Evolutionary conservation across 2,113 vertebrate genomes (phyloP).

Genomic region (Elephantulus edwardii): DNA sequence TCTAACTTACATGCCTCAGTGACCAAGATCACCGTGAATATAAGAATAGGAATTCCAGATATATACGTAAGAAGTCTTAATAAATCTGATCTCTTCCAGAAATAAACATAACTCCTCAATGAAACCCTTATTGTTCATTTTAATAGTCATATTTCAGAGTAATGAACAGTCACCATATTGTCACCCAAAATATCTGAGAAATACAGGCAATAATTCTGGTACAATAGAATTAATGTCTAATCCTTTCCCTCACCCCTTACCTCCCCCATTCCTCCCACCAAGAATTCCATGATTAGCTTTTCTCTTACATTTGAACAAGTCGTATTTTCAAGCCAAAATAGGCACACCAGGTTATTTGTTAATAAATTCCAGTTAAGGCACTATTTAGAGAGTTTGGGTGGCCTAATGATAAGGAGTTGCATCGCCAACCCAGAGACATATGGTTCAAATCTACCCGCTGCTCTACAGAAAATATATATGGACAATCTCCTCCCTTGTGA

Average conservation of each 20-base stretch:
- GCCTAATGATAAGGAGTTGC: too few relatives aligned
- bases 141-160: constrained; percentile 8
- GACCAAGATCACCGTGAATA: neutral
- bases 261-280: too few relatives aligned
- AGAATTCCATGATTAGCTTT: neutral
- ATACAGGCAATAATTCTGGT: constrained; percentile 46
- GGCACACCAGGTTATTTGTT: neutral
- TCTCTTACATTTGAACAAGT: neutral
- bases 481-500: too few relatives aligned
- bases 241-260: neutral
- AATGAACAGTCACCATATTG: neutral
- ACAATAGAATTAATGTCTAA: neutral
- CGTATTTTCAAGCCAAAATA: neutral
- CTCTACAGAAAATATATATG: too few relatives aligned
- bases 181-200: constrained; percentile 25
- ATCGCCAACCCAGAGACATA: too few relatives aligned
- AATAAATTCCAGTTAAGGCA: neutral
- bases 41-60: neutral
- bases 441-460: too few relatives aligned
- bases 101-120: neutral
- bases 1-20: neutral
- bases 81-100: neutral
- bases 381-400: neutral
- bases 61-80: neutral
- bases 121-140: neutral